phyloP scores from a whole-genome alignment of 2,113 vertebrate genomes.

The Patagioenas fasciata region DNA sequence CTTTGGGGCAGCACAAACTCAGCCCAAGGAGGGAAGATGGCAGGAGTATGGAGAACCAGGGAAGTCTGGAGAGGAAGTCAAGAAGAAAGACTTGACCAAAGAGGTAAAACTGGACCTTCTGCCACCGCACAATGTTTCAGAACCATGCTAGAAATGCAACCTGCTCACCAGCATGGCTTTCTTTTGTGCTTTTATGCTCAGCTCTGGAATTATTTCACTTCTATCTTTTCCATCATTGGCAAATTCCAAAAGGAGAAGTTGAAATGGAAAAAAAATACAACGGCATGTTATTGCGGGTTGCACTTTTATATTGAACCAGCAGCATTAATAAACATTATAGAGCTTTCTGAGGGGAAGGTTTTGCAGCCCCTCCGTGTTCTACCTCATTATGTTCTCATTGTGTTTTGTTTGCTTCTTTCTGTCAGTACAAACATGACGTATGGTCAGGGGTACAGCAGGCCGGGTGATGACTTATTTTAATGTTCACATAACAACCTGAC shows the following conservation, averaged over 20 bases:
- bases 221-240: background rate
- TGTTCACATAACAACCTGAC: constrained; percentile 41
- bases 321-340: constrained; percentile 20
- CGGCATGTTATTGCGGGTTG: background rate
- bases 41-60: background rate
- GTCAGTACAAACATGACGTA: constrained; percentile 17
- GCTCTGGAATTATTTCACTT: background rate
- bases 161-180: background rate
- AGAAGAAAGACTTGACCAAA: background rate
- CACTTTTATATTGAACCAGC: background rate
- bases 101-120: background rate
- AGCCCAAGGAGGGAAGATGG: background rate
- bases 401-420: constrained; percentile 16
- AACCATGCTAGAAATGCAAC: background rate
- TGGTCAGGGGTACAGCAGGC: background rate
- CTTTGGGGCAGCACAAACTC: background rate
- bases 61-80: background rate
- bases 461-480: constrained; percentile 37
- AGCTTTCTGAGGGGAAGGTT: constrained; percentile 1
- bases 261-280: background rate
- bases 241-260: background rate
- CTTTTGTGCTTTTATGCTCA: background rate
- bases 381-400: constrained; percentile 45
- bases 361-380: background rate
- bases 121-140: rapidly evolving